These are phyloP conservation scores for Nothocercus julius DNA, from an alignment of 2,113 vertebrate species.

Conservation along the genomic window DNA sequence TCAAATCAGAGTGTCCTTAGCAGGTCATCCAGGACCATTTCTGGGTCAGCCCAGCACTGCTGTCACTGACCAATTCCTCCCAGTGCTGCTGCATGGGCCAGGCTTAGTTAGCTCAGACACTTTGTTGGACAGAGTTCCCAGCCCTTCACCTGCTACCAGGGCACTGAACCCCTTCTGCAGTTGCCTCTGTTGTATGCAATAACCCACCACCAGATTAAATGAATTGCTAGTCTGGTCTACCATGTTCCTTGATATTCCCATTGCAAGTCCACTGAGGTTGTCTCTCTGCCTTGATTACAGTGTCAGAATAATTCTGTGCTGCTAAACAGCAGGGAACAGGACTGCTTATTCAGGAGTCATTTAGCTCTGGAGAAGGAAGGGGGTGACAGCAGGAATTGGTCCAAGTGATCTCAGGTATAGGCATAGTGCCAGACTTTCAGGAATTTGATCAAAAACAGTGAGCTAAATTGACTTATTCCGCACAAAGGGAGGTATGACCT, in stretches of 20 bases:
- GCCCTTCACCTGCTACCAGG: too few relatives aligned
- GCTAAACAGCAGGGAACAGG: background rate
- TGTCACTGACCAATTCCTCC: too few relatives aligned
- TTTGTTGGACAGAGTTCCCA: too few relatives aligned
- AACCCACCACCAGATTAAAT: background rate
- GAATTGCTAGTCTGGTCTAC: background rate
- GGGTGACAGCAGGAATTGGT: background rate
- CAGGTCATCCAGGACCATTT: background rate
- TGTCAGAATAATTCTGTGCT: background rate
- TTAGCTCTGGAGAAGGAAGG: background rate
- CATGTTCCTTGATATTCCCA: background rate
- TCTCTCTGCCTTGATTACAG: background rate
- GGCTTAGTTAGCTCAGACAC: too few relatives aligned
- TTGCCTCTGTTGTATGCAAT: background rate
- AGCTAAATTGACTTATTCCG: background rate
- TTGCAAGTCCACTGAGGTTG: background rate
- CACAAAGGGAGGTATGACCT: background rate
- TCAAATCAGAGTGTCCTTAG: background rate
- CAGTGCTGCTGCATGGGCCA: too few relatives aligned
- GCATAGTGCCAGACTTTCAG: background rate
- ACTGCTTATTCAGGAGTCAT: background rate
- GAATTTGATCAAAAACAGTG: background rate
- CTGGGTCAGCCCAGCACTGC: background rate
- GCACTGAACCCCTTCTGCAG: too few relatives aligned
- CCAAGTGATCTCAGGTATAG: background rate